These are phyloP conservation scores for Achatina immaculata DNA, from an alignment of 1,140 invertebrate genomes.

Conservation along the genomic window DNA sequence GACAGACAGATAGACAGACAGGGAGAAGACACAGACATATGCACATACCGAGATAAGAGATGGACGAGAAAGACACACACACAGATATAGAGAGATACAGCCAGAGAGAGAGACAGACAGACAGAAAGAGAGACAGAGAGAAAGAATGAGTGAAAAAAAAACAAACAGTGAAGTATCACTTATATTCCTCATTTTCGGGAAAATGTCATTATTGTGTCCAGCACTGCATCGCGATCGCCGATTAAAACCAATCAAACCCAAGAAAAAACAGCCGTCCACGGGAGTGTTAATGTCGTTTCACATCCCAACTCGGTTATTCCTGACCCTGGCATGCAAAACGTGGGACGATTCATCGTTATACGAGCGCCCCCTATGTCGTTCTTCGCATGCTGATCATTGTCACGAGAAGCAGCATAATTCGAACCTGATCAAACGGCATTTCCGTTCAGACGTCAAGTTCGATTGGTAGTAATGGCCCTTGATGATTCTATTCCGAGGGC, in stretches of 20 bases:
- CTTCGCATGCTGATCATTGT: conserved; percentile 23
- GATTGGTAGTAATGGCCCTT: conserved; percentile 29
- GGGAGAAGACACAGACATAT: no score
- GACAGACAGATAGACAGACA: no score
- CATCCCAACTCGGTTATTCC: conserved; percentile 1
- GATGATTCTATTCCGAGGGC: conserved; percentile 15
- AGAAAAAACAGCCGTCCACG: neutral
- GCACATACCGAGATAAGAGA: neutral
- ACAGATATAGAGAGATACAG: neutral
- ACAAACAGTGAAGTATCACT: neutral
- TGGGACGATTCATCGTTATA: neutral
- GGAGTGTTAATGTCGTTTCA: conserved; percentile 25
- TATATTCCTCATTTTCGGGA: neutral
- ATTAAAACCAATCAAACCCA: conserved; percentile 26
- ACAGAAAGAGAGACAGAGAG: no score
- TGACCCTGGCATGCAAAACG: conserved; percentile 31
- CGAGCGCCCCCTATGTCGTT: conserved; percentile 12
- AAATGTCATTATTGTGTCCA: conserved; percentile 7
- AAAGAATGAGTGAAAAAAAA: neutral
- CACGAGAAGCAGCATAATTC: conserved; percentile 27
- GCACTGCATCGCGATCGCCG: neutral
- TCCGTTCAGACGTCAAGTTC: conserved; percentile 27
- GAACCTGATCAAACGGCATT: conserved; percentile 31
- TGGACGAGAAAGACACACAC: neutral
- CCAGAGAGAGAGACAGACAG: no score